A percentile compares a stretch with the other conserved stretches of the same genome.
Evolutionary conservation across 2,888 invertebrate species (phyloP).

Genomic region (Melanostoma mellinum): DNA sequence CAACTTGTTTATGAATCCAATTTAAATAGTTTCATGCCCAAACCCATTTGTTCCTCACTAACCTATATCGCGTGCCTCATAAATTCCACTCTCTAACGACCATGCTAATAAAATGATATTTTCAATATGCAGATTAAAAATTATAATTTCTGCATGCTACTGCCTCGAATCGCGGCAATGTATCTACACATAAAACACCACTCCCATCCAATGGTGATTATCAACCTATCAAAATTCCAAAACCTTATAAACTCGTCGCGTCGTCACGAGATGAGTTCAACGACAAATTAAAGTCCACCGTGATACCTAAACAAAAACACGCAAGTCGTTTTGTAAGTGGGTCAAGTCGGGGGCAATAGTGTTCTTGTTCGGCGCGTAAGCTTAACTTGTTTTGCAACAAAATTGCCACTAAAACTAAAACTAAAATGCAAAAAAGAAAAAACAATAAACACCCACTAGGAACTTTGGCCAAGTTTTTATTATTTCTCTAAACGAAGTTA

Average conservation of each 20-base stretch:
- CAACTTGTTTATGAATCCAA: too few species aligned
- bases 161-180: constrained; percentile 11
- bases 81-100: neutral
- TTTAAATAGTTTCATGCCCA: too few species aligned
- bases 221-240: constrained; percentile 42
- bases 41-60: neutral
- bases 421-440: constrained; percentile 1
- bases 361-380: constrained; percentile 29
- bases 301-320: constrained; percentile 51
- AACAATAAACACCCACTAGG: constrained; percentile 14
- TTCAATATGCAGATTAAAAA: constrained; percentile 9
- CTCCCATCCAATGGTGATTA: constrained; percentile 12
- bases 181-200: constrained; percentile 8
- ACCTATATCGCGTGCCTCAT: neutral
- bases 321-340: constrained; percentile 50
- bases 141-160: constrained; percentile 19
- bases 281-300: constrained; percentile 21
- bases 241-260: constrained; percentile 10
- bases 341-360: constrained; percentile 38
- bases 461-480: constrained; percentile 22
- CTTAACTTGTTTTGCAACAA: constrained; percentile 34
- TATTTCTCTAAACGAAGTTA: constrained; percentile 5
- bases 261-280: constrained; percentile 28
- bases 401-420: neutral
- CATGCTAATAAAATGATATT: neutral